Percentiles rank a stretch among this genome's conserved stretches.
These are phyloP conservation scores for Chesias legatella DNA, from an alignment of 2,888 invertebrate genomes.

Conservation along the genomic window DNA sequence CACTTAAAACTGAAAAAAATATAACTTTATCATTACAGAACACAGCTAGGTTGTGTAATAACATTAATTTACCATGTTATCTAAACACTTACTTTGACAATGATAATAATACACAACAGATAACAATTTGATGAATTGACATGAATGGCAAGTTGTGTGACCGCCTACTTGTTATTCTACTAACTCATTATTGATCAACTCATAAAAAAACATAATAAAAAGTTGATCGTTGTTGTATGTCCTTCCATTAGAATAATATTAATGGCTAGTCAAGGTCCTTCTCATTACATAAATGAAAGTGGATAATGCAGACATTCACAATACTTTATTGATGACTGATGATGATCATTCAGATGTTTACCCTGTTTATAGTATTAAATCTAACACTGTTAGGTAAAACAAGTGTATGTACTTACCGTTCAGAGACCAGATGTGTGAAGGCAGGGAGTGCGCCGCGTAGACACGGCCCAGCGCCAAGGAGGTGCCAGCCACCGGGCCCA, in stretches of 20 bases:
- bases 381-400: too few species aligned
- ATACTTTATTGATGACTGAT: background rate
- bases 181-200: too few species aligned
- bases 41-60: too few species aligned
- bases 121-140: too few species aligned
- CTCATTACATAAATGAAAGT: constrained; percentile 1
- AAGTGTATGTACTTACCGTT: constrained; percentile 85
- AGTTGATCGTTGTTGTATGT: too few species aligned
- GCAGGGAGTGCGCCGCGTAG: constrained; percentile 93
- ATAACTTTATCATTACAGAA: background rate
- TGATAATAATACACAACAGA: background rate
- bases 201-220: too few species aligned
- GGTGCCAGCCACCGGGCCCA: constrained; percentile 60
- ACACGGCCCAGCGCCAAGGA: constrained; percentile 86
- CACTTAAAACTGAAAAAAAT: too few species aligned
- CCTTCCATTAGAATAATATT: too few species aligned
- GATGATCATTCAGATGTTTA: background rate
- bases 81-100: too few species aligned
- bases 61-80: too few species aligned
- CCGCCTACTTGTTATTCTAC: background rate
- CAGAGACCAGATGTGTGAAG: constrained; percentile 95
- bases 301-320: constrained; percentile 10
- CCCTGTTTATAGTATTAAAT: too few species aligned
- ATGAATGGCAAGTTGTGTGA: background rate
- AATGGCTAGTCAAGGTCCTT: background rate